Conservation (phyloP, 2,797 vertebrate species). For the Poecilia gillii region DNA sequence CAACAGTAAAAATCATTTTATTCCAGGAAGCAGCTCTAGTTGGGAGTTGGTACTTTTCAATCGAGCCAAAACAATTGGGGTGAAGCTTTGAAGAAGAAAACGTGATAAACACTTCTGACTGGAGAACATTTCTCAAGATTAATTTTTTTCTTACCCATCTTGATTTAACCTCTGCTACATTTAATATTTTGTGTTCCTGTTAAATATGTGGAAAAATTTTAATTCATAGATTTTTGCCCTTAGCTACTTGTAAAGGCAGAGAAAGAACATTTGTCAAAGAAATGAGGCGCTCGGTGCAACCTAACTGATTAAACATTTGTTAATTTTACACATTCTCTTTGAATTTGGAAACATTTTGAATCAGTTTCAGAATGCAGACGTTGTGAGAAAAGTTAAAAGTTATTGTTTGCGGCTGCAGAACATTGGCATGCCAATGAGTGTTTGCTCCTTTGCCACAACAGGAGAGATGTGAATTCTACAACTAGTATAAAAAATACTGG, state of each 20-base stretch:
- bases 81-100: neutral
- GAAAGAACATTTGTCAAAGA: neutral
- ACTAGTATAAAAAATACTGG: neutral
- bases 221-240: neutral
- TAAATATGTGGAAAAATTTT: neutral
- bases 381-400: neutral
- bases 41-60: neutral
- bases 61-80: neutral
- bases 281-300: neutral
- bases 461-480: neutral
- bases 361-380: neutral
- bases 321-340: neutral
- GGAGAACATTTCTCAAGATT: neutral
- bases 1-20: neutral
- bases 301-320: neutral
- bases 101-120: neutral
- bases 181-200: neutral
- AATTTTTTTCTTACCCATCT: neutral
- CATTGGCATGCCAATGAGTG: neutral
- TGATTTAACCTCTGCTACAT: neutral
- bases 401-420: neutral
- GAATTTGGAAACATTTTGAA: neutral
- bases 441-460: neutral
- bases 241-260: neutral
- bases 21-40: neutral